A percentile compares a stretch with the other conserved stretches of the same genome.
Conservation (phyloP, 2,113 vertebrate species). For the Illadopsis cleaveri region DNA sequence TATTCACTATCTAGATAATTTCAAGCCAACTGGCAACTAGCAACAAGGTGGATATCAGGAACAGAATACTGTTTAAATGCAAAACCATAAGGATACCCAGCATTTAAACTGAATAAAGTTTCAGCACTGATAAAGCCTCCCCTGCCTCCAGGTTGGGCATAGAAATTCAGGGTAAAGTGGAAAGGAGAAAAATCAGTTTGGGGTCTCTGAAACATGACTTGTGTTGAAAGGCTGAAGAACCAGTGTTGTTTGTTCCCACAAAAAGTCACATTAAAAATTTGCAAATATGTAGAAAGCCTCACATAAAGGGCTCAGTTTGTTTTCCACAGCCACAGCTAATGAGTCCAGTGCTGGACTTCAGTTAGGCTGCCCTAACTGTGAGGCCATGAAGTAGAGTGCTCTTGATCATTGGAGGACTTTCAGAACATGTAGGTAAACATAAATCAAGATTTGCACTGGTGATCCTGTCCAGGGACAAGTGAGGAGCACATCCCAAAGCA, state of each 20-base stretch:
- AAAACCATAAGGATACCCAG: not conserved
- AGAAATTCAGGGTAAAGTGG: not conserved
- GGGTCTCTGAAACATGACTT: not conserved
- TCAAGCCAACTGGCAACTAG: not conserved
- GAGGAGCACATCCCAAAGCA: not conserved
- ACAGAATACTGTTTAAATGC: not conserved
- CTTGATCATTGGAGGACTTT: not conserved
- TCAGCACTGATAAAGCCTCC: not conserved
- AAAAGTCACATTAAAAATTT: not conserved
- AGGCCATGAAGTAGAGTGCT: not conserved
- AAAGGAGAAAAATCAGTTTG: not conserved
- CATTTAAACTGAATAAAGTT: not conserved
- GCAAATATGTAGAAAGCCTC: not conserved
- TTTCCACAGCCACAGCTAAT: not conserved
- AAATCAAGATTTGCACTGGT: not conserved
- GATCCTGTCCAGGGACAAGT: not conserved
- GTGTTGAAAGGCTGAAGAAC: not conserved
- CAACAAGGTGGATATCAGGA: not conserved
- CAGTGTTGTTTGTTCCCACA: not conserved
- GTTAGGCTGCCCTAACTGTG: not conserved
- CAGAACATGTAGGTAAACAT: not conserved
- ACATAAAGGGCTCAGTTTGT: not conserved
- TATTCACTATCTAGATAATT: not conserved
- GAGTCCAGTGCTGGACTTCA: not conserved
- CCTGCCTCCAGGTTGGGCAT: not conserved